Percentiles rank a stretch among this genome's conserved stretches.
These are phyloP conservation scores for Halesus radiatus DNA, from an alignment of 1,140 invertebrate genomes.

Conservation along the genomic window DNA sequence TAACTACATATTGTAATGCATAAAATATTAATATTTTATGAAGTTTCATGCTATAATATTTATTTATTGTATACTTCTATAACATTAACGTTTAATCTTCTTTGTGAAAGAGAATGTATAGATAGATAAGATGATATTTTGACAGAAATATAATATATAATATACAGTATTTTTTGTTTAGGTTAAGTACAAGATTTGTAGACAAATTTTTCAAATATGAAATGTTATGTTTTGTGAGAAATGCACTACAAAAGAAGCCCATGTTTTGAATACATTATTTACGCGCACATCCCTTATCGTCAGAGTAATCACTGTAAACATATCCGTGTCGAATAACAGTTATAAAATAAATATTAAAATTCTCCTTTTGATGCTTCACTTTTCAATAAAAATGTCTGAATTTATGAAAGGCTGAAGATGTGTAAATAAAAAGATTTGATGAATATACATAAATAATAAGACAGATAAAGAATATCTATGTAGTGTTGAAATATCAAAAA, in stretches of 20 bases:
- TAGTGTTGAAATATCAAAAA: constrained; percentile 55
- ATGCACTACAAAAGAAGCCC: constrained; percentile 10
- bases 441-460: constrained; percentile 49
- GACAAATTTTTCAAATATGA: too few relatives aligned
- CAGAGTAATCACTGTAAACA: constrained; percentile 37
- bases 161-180: too few relatives aligned
- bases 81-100: neutral
- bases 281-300: constrained; percentile 27
- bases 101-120: neutral
- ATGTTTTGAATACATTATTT: neutral
- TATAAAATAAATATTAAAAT: neutral
- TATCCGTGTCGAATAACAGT: constrained; percentile 34
- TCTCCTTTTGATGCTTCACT: constrained; percentile 17
- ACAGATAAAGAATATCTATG: constrained; percentile 45
- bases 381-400: constrained; percentile 39
- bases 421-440: constrained; percentile 54
- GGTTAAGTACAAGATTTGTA: too few relatives aligned
- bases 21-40: too few relatives aligned
- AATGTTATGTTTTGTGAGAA: neutral
- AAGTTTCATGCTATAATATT: too few relatives aligned
- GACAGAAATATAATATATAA: too few relatives aligned
- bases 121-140: too few relatives aligned
- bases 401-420: constrained; percentile 46
- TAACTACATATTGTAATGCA: too few relatives aligned
- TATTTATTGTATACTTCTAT: too few relatives aligned